These are phyloP conservation scores for Hybognathus amarus DNA, from an alignment of 2,797 vertebrate genomes.

Conservation along the genomic window DNA sequence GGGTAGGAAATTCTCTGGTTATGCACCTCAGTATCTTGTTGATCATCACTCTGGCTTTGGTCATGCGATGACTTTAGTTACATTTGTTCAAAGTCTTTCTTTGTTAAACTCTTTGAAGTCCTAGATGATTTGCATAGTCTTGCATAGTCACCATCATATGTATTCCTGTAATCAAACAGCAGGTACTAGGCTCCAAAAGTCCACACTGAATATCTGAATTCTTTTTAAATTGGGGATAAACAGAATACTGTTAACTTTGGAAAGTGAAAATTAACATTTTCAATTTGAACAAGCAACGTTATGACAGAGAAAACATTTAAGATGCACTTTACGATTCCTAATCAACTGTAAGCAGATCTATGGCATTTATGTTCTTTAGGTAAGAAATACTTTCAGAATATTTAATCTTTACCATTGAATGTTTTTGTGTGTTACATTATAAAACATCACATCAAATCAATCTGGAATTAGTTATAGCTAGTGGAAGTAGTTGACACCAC, in stretches of 20 bases:
- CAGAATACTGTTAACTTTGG: background rate
- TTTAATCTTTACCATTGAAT: background rate
- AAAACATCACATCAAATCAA: background rate
- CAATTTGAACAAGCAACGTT: background rate
- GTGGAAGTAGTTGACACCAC: background rate
- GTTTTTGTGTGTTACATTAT: background rate
- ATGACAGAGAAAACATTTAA: background rate
- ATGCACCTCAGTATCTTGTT: constrained; percentile 3
- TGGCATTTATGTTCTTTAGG: background rate
- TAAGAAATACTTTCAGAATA: background rate
- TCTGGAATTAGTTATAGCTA: background rate
- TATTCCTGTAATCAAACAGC: constrained; percentile 15
- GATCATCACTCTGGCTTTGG: constrained; percentile 17
- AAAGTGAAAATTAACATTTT: too few relatives aligned
- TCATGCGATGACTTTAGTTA: constrained; percentile 8
- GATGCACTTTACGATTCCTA: background rate
- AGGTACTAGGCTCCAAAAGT: background rate
- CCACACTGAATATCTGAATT: background rate
- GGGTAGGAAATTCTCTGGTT: constrained; percentile 8
- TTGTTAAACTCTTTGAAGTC: constrained; percentile 46
- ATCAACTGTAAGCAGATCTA: background rate
- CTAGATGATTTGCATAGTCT: background rate
- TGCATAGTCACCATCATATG: constrained; percentile 1
- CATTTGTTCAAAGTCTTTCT: background rate
- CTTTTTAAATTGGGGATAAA: background rate